These are phyloP conservation scores for Arvicanthis niloticus DNA, from an alignment of 2,113 vertebrate species.

Conservation along the genomic window DNA sequence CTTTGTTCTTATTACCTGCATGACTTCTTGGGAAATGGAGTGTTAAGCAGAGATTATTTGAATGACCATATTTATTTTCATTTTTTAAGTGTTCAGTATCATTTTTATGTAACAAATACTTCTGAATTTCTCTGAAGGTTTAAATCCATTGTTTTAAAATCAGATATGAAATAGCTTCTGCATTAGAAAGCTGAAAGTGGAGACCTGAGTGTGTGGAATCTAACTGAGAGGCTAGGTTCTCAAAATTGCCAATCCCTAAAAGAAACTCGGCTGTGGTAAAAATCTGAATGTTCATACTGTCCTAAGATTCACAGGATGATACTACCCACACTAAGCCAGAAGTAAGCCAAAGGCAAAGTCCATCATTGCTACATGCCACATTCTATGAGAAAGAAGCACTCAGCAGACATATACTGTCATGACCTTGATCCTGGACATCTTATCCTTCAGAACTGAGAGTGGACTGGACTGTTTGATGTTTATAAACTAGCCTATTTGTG, in stretches of 20 bases:
- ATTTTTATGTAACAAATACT: conserved; percentile 38
- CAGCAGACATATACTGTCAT: no score
- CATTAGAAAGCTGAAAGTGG: not conserved
- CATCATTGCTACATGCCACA: no score
- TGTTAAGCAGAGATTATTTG: conserved; percentile 52
- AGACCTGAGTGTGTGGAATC: not conserved
- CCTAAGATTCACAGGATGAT: not conserved
- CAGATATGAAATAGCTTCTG: not conserved
- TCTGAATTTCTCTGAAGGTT: conserved; percentile 18
- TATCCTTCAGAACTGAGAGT: not conserved
- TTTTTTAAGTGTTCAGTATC: conserved; percentile 43
- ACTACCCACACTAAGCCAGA: not conserved
- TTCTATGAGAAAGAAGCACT: not conserved
- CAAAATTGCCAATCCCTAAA: not conserved
- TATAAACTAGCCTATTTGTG: not conserved
- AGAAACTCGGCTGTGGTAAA: not conserved
- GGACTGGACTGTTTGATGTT: not conserved
- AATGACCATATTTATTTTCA: conserved; percentile 54
- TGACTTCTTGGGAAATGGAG: conserved; percentile 70
- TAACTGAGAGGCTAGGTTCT: not conserved
- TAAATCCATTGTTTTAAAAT: not conserved
- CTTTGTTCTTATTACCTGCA: conserved; percentile 72
- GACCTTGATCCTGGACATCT: not conserved
- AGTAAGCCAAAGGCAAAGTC: not conserved
- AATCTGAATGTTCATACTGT: not conserved